Conservation (phyloP, 1,140 invertebrate species). For the Leucophenga varia region DNA sequence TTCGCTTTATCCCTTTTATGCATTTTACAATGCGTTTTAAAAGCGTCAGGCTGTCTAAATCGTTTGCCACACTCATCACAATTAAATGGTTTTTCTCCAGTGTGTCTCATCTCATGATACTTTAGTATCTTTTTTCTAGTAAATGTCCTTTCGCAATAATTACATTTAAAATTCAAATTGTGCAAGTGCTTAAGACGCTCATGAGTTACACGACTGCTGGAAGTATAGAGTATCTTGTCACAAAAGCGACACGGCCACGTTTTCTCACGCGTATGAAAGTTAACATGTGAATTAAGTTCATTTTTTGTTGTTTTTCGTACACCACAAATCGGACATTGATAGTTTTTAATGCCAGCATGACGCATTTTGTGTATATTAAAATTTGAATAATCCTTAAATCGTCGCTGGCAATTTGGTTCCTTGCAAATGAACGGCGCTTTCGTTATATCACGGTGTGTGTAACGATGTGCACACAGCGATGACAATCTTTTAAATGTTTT, state of each 20-base stretch:
- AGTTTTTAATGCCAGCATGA: conserved; percentile 22
- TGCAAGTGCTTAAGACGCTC: conserved; percentile 12
- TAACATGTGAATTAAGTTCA: conserved; percentile 15
- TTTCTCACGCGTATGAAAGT: conserved; percentile 19
- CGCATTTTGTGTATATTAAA: conserved; percentile 14
- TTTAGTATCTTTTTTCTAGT: conserved; percentile 17
- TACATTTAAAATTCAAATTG: conserved; percentile 13
- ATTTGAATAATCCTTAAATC: conserved; percentile 10
- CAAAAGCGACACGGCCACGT: conserved; percentile 18
- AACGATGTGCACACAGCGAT: conserved; percentile 9
- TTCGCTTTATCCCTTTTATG: too few relatives aligned
- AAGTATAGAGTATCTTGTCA: conserved; percentile 7
- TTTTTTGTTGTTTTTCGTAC: conserved; percentile 15
- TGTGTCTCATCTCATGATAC: conserved; percentile 24
- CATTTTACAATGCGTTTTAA: conserved; percentile 13
- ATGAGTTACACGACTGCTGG: conserved; percentile 12
- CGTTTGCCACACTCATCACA: conserved; percentile 10
- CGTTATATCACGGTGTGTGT: conserved; percentile 12
- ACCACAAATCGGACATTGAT: conserved; percentile 18
- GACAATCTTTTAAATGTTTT: conserved; percentile 14
- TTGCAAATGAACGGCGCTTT: conserved; percentile 3
- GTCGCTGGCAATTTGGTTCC: conserved; percentile 1
- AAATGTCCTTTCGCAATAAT: conserved; percentile 15
- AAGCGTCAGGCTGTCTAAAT: conserved; percentile 15
- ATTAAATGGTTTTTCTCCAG: conserved; percentile 50